phyloP scores from a whole-genome alignment of 2,113 vertebrate species.

The Amphiprion ocellaris region DNA sequence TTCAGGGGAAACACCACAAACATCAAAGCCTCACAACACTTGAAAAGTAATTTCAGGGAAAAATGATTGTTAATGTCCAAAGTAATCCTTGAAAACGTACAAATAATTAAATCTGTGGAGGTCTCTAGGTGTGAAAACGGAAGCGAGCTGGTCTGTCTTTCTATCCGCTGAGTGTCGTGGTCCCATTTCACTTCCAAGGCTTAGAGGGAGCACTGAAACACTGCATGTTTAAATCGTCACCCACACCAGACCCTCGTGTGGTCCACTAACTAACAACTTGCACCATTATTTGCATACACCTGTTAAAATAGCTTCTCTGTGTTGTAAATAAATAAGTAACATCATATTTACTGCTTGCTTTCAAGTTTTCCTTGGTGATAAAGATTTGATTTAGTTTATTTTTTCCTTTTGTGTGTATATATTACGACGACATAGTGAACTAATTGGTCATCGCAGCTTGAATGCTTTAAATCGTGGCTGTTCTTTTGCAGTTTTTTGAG shows the following conservation, averaged over 20 bases:
- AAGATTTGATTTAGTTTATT: conserved; percentile 24
- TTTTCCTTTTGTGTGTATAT: conserved; percentile 6
- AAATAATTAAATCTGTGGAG: background rate
- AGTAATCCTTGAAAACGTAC: no score
- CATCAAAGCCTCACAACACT: no score
- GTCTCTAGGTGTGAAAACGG: background rate
- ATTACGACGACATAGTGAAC: conserved; percentile 18
- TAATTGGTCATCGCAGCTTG: conserved; percentile 28
- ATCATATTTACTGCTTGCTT: conserved; percentile 60
- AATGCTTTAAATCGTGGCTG: conserved; percentile 14
- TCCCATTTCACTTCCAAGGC: conserved; percentile 68
- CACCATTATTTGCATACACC: conserved; percentile 26
- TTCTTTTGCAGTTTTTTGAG: conserved; percentile 26
- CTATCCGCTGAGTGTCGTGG: conserved; percentile 44
- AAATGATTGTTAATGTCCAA: no score
- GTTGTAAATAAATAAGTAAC: conserved; percentile 72
- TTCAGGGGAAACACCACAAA: no score
- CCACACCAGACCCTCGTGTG: conserved; percentile 16
- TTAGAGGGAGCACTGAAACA: conserved; percentile 84
- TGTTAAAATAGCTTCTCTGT: conserved; percentile 36
- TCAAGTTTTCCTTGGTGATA: conserved; percentile 36
- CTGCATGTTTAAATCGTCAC: conserved; percentile 68
- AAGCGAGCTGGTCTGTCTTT: conserved; percentile 53
- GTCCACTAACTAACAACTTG: conserved; percentile 43
- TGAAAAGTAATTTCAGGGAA: no score